phyloP scores from a whole-genome alignment of 2,113 vertebrate genomes.

The Tragulus kanchil region DNA sequence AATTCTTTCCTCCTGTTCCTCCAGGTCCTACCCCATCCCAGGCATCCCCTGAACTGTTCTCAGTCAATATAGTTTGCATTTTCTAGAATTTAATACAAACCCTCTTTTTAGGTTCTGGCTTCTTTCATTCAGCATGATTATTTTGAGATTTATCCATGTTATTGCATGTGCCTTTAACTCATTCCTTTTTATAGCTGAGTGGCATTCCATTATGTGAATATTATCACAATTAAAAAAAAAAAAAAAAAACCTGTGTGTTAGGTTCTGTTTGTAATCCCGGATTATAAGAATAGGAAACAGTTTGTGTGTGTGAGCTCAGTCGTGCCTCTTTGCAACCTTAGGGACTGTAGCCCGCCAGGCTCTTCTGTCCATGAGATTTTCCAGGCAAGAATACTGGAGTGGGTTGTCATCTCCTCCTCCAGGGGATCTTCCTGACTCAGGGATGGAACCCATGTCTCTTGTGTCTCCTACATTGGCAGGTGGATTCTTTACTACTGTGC shows the following conservation, averaged over 20 bases:
- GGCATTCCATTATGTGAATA: background rate
- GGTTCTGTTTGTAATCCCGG: conserved; percentile 27
- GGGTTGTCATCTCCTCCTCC: background rate
- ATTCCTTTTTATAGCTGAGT: background rate
- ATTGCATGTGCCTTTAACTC: background rate
- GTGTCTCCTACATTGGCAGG: background rate
- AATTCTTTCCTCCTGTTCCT: background rate
- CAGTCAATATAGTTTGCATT: background rate
- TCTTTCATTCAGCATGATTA: background rate
- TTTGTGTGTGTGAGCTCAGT: background rate
- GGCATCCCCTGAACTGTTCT: background rate
- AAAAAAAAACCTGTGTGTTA: background rate
- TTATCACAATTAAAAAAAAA: background rate
- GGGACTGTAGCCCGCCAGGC: background rate
- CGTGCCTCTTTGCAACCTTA: background rate
- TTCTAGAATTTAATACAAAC: background rate
- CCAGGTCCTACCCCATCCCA: too few relatives aligned
- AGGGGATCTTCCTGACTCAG: background rate
- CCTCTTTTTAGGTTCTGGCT: background rate
- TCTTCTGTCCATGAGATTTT: background rate
- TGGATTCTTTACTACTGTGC: background rate
- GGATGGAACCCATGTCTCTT: background rate
- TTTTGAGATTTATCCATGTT: background rate
- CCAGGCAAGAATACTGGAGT: background rate
- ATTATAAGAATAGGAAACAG: conserved; percentile 5